A percentile compares a stretch with the other conserved stretches of the same genome.
These are phyloP conservation scores for Gobionotothen gibberifrons DNA, from an alignment of 2,797 vertebrate genomes.

Conservation along the genomic window DNA sequence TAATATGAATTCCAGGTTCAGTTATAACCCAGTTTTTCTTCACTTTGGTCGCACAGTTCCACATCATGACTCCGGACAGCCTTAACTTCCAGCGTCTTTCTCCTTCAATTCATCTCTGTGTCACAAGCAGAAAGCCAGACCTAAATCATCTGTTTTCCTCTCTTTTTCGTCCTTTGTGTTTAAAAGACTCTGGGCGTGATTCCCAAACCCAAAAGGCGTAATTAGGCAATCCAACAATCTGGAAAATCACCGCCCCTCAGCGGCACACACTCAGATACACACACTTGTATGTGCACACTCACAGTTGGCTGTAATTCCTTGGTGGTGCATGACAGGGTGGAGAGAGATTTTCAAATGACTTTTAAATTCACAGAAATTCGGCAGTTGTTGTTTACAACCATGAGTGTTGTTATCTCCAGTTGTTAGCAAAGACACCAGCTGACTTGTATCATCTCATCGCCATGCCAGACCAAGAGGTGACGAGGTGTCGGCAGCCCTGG, in stretches of 20 bases:
- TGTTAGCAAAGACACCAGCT: conserved; percentile 46
- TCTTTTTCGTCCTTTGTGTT: conserved; percentile 59
- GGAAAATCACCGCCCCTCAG: conserved; percentile 68
- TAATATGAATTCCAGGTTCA: conserved; percentile 48
- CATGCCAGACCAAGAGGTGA: conserved; percentile 30
- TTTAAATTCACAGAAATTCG: conserved; percentile 41
- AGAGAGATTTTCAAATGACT: conserved; percentile 54
- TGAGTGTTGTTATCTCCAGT: conserved; percentile 50
- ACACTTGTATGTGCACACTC: conserved; percentile 29
- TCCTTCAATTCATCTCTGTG: conserved; percentile 50
- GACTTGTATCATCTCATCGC: conserved; percentile 29
- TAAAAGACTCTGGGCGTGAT: conserved; percentile 55
- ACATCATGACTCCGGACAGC: conserved; percentile 40
- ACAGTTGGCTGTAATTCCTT: conserved; percentile 37
- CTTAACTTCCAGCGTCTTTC: conserved; percentile 37
- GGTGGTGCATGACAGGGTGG: conserved; percentile 33
- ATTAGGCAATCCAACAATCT: conserved; percentile 73
- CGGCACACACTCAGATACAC: conserved; percentile 34
- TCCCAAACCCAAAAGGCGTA: conserved; percentile 68
- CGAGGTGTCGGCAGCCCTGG: conserved; percentile 33
- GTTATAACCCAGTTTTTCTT: conserved; percentile 31
- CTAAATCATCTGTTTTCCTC: conserved; percentile 43
- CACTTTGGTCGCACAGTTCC: conserved; percentile 26
- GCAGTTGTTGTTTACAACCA: conserved; percentile 56
- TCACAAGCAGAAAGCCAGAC: conserved; percentile 31